Evolutionary conservation across 2,113 vertebrate genomes (phyloP).

Genomic region (Ceuthmochares aereus): DNA sequence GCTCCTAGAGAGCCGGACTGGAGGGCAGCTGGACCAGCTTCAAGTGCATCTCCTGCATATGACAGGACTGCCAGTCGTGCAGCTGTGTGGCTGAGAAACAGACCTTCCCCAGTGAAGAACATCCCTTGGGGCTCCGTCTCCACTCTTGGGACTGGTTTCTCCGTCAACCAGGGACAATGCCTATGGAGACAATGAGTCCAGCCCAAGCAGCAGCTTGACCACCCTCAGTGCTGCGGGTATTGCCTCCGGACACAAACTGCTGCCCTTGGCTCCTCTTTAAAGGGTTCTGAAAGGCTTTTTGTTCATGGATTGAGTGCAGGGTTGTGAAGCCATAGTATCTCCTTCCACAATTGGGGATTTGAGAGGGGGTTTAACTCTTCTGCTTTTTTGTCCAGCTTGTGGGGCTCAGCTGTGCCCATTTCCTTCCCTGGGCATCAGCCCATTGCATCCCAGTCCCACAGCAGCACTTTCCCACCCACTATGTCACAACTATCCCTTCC

Average conservation of each 20-base stretch:
- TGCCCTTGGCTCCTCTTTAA: neutral
- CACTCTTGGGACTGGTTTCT: neutral
- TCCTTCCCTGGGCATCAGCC: neutral
- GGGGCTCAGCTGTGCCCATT: neutral
- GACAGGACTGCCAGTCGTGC: neutral
- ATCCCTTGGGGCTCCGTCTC: neutral
- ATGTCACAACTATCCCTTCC: neutral
- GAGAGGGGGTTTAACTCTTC: neutral
- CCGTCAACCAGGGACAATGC: neutral
- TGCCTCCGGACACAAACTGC: neutral
- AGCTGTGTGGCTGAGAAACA: neutral
- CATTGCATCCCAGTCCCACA: neutral
- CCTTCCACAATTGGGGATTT: neutral
- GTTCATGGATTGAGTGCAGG: neutral
- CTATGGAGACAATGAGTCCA: neutral
- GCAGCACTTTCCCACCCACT: neutral
- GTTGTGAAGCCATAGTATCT: fast-evolving
- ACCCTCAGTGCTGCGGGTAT: neutral
- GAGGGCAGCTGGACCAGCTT: neutral
- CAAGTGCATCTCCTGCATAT: neutral
- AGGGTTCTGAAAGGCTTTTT: constrained; percentile 2
- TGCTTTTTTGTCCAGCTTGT: neutral
- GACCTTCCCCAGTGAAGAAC: neutral
- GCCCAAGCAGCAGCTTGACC: neutral
- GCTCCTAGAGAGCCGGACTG: neutral